Conservation (phyloP, 1,140 invertebrate genomes). For the Polypedilum pembai region DNA sequence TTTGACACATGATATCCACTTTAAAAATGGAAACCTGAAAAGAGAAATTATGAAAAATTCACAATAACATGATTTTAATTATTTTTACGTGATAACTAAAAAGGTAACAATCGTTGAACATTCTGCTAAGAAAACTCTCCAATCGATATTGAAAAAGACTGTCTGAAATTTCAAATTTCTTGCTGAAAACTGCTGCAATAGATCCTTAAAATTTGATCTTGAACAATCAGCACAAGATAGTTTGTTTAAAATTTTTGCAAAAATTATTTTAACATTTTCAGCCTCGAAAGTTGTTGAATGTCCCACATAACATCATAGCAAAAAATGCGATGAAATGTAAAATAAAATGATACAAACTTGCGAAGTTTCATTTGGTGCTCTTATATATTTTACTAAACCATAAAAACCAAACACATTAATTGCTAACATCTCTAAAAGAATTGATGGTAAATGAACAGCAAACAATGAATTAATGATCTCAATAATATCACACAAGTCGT, state of each 20-base stretch:
- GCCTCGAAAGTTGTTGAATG: not conserved
- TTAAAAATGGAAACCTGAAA: too few relatives aligned
- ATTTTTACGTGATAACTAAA: not conserved
- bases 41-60: too few relatives aligned
- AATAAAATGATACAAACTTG: not conserved
- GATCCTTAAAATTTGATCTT: not conserved
- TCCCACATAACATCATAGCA: not conserved
- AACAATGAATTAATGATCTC: not conserved
- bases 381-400: not conserved
- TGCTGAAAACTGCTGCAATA: not conserved
- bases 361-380: too few relatives aligned
- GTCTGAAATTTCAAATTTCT: not conserved
- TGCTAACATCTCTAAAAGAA: not conserved
- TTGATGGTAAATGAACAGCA: not conserved
- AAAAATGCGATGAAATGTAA: not conserved
- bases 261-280: not conserved
- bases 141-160: not conserved
- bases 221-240: not conserved
- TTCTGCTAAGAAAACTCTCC: not conserved
- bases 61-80: too few relatives aligned
- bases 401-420: not conserved
- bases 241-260: not conserved
- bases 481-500: not conserved
- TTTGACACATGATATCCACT: too few relatives aligned
- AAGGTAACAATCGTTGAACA: not conserved